Conservation (phyloP, 2,113 vertebrate species). For the Pachyramphus minor region DNA sequence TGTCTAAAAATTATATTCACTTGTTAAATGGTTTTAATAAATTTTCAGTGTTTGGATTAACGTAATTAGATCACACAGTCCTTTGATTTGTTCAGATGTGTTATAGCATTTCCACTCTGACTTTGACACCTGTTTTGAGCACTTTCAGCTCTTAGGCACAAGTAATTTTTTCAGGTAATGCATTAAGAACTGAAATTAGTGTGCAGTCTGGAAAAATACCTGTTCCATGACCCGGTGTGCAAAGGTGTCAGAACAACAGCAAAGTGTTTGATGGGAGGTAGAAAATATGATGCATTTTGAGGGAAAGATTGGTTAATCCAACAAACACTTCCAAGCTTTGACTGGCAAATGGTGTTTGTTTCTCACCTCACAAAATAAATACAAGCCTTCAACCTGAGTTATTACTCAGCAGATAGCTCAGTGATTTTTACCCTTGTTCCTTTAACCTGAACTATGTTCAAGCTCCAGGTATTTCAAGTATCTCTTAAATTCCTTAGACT, state of each 20-base stretch:
- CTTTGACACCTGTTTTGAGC: conserved; percentile 64
- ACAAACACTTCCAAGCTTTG: not conserved
- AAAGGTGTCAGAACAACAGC: not conserved
- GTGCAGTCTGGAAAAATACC: not conserved
- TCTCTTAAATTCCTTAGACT: not conserved
- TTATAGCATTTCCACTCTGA: conserved; percentile 31
- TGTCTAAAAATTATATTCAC: not conserved
- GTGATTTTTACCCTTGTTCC: not conserved
- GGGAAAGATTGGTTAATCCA: not conserved
- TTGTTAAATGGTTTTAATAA: not conserved
- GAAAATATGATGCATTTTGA: not conserved
- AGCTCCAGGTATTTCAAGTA: not conserved
- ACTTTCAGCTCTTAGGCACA: conserved; percentile 19
- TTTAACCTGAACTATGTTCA: not conserved
- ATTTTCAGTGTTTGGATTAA: conserved; percentile 15
- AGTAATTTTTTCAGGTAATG: conserved; percentile 29
- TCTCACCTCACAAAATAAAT: not conserved
- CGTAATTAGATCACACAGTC: not conserved
- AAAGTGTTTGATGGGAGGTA: not conserved
- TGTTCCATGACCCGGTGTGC: not conserved
- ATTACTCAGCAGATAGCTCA: not conserved
- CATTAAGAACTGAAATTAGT: not conserved
- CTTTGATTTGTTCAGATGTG: conserved; percentile 48
- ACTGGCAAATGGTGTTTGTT: not conserved
- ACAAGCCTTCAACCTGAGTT: not conserved